Evolutionary conservation across 2,113 vertebrate species (phyloP).

Genomic region (Girardinichthys multiradiatus): DNA sequence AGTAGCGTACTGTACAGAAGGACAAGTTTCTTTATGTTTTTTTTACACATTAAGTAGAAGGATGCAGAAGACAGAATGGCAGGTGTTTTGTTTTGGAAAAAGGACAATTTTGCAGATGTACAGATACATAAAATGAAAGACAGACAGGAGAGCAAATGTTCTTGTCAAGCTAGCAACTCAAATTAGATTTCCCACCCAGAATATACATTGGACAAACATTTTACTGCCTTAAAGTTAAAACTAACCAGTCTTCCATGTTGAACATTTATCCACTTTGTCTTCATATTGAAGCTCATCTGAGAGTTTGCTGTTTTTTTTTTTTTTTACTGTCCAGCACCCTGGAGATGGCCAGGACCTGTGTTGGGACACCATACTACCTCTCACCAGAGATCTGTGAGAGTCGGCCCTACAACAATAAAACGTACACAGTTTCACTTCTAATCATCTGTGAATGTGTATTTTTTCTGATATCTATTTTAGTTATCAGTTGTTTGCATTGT

Average conservation of each 20-base stretch:
- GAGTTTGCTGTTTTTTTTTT: neutral
- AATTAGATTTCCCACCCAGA: neutral
- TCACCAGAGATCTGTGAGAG: conserved; percentile 96
- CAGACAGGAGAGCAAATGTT: neutral
- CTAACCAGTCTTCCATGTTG: no score
- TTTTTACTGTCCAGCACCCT: conserved; percentile 80
- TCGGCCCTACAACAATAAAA: conserved; percentile 94
- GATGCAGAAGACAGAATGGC: neutral
- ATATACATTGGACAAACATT: neutral
- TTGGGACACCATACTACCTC: conserved; percentile 92
- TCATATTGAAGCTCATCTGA: neutral
- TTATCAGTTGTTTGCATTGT: neutral
- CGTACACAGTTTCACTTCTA: conserved; percentile 65
- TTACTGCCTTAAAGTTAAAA: no score
- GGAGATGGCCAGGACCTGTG: conserved; percentile 88
- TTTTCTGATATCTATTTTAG: neutral
- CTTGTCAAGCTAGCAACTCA: no score
- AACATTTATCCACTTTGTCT: neutral
- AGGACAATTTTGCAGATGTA: neutral
- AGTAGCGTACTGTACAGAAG: neutral
- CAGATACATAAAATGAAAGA: neutral
- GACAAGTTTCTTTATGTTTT: neutral
- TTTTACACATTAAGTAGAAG: neutral
- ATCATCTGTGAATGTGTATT: neutral
- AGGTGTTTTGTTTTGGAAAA: no score